Conservation (phyloP, 2,797 vertebrate species). For the Centroberyx gerrardi region DNA sequence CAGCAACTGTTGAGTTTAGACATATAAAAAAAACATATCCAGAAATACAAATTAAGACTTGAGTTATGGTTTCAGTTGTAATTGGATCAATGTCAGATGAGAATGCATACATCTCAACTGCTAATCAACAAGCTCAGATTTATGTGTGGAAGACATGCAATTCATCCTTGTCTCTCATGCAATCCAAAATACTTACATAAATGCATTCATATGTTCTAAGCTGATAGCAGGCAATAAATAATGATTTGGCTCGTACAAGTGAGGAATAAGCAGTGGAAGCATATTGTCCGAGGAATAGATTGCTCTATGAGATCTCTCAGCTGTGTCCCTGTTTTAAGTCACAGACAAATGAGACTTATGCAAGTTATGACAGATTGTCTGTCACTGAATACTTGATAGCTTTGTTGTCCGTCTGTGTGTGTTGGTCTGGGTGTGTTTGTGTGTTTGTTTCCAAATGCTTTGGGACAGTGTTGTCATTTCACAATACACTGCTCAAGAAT, state of each 20-base stretch:
- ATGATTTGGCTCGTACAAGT: slow-evolving; percentile 70
- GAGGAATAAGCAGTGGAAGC: slow-evolving; percentile 34
- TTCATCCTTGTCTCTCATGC: slow-evolving; percentile 45
- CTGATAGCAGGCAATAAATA: slow-evolving; percentile 74
- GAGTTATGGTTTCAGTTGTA: slow-evolving; percentile 24
- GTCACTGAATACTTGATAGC: slow-evolving; percentile 49
- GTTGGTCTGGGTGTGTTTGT: not conserved
- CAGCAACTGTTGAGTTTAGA: too few relatives aligned
- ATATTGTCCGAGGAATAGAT: slow-evolving; percentile 71
- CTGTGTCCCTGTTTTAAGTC: slow-evolving; percentile 70
- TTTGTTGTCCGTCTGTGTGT: not conserved
- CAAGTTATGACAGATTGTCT: slow-evolving; percentile 64
- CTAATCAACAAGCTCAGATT: slow-evolving; percentile 57
- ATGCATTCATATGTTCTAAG: slow-evolving; percentile 68
- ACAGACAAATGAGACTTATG: slow-evolving; percentile 62
- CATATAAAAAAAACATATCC: not conserved
- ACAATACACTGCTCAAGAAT: slow-evolving; percentile 10
- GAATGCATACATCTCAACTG: slow-evolving; percentile 31
- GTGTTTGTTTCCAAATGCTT: slow-evolving; percentile 29
- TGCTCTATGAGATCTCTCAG: slow-evolving; percentile 61
- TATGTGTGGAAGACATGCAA: slow-evolving; percentile 43
- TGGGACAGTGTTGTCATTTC: slow-evolving; percentile 45
- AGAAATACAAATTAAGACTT: slow-evolving; percentile 13
- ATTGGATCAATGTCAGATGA: slow-evolving; percentile 43
- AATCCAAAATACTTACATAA: slow-evolving; percentile 55